phyloP scores from a whole-genome alignment of 64 coral and sea anemone species.

The Astreopora myriophthalma region DNA sequence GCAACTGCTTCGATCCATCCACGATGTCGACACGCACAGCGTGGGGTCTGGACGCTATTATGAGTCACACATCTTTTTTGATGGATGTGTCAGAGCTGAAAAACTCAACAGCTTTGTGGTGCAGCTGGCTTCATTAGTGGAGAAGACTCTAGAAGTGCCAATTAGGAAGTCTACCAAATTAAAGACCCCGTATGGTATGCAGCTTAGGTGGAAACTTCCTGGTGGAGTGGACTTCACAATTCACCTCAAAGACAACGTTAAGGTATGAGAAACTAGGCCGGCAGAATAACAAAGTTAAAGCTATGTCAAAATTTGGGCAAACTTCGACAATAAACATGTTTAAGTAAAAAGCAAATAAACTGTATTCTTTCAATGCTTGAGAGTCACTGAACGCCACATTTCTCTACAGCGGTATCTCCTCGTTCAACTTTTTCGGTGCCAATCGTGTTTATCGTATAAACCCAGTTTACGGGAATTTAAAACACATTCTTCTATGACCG shows the following conservation, averaged over 20 bases:
- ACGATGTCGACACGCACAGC: slow-evolving; percentile 62
- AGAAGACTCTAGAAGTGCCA: slow-evolving; percentile 56
- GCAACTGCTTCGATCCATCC: slow-evolving; percentile 75
- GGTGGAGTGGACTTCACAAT: slow-evolving; percentile 79
- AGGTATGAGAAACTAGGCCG: slow-evolving; percentile 25
- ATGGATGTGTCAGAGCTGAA: slow-evolving; percentile 77
- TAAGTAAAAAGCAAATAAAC: no score
- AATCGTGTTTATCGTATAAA: no score
- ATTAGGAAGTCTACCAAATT: background rate
- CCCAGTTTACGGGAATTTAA: no score
- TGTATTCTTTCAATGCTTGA: no score
- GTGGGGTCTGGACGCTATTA: slow-evolving; percentile 49
- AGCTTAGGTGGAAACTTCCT: slow-evolving; percentile 71
- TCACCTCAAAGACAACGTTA: slow-evolving; percentile 91
- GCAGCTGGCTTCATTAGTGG: slow-evolving; percentile 69
- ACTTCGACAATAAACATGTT: no score
- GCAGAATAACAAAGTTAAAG: background rate
- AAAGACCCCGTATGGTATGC: slow-evolving; percentile 89
- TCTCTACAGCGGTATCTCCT: no score
- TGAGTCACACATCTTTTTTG: slow-evolving; percentile 92
- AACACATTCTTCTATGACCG: no score
- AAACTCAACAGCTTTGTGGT: slow-evolving; percentile 64
- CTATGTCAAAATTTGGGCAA: no score
- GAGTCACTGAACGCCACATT: no score
- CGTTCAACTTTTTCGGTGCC: no score